These are phyloP conservation scores for Arnoldichthys spilopterus DNA, from an alignment of 2,797 vertebrate genomes.

Conservation along the genomic window DNA sequence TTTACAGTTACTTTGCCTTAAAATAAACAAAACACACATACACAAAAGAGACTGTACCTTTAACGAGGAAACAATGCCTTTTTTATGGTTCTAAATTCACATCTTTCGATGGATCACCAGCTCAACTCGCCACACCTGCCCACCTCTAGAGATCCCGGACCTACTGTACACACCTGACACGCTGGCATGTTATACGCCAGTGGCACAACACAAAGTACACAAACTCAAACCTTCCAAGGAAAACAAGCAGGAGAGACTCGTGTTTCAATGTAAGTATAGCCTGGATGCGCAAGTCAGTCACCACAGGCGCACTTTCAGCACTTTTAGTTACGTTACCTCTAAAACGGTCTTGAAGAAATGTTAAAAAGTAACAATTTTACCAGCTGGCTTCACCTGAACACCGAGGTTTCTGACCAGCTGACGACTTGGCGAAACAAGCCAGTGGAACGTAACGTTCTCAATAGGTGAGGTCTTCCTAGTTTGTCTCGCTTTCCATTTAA, in stretches of 20 bases:
- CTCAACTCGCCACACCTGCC: slow-evolving; percentile 5
- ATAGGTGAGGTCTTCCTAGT: not conserved
- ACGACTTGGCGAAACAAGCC: not conserved
- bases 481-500: not conserved
- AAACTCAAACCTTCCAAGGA: not conserved
- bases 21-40: too few relatives aligned
- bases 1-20: not conserved
- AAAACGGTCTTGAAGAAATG: not conserved
- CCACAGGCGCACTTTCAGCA: not conserved
- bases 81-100: not conserved
- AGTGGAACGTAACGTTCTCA: not conserved
- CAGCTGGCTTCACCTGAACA: not conserved
- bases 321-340: not conserved
- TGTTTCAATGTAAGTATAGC: not conserved
- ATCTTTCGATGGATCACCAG: not conserved
- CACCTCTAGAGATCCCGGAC: not conserved
- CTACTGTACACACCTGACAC: slow-evolving; percentile 16
- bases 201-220: not conserved
- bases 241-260: not conserved
- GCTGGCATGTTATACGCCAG: not conserved
- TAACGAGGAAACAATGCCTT: not conserved
- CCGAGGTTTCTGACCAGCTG: not conserved
- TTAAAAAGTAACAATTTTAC: not conserved
- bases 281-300: not conserved
- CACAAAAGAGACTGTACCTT: not conserved